phyloP scores from a whole-genome alignment of 2,113 vertebrate species.

The Verasper variegatus region DNA sequence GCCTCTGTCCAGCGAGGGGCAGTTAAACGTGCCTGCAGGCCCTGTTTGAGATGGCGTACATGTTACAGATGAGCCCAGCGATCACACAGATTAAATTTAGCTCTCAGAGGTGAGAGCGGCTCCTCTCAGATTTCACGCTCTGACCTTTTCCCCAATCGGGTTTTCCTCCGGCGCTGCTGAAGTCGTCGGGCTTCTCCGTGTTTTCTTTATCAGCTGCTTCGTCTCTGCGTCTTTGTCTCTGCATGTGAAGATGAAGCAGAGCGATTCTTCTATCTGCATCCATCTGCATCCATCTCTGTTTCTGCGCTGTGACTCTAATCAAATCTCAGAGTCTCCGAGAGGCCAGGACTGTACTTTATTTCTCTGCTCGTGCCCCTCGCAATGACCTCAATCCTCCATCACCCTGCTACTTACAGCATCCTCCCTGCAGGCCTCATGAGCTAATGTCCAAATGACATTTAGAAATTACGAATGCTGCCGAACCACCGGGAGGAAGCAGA shows the following conservation, averaged over 20 bases:
- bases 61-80: slow-evolving; percentile 18
- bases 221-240: neutral
- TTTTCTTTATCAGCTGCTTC: slow-evolving; percentile 10
- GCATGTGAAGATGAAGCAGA: neutral
- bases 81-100: slow-evolving; percentile 43
- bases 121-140: slow-evolving; percentile 44
- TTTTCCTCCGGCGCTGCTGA: slow-evolving; percentile 24
- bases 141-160: slow-evolving; percentile 42
- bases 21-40: neutral
- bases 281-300: slow-evolving; percentile 40
- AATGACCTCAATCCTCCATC: slow-evolving; percentile 43
- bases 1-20: slow-evolving; percentile 33
- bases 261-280: slow-evolving; percentile 34
- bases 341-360: slow-evolving; percentile 35
- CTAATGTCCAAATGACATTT: slow-evolving; percentile 72
- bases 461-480: slow-evolving; percentile 46
- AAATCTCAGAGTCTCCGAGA: slow-evolving; percentile 51
- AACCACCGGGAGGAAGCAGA: slow-evolving; percentile 20
- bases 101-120: slow-evolving; percentile 11
- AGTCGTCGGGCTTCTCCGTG: slow-evolving; percentile 4
- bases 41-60: neutral
- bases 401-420: slow-evolving; percentile 30
- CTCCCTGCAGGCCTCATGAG: slow-evolving; percentile 39
- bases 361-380: slow-evolving; percentile 25
- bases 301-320: slow-evolving; percentile 65